Percentiles rank a stretch among this genome's conserved stretches.
These are phyloP conservation scores for Oscheius sp. DNA, from an alignment of 2,888 invertebrate species.

Conservation along the genomic window DNA sequence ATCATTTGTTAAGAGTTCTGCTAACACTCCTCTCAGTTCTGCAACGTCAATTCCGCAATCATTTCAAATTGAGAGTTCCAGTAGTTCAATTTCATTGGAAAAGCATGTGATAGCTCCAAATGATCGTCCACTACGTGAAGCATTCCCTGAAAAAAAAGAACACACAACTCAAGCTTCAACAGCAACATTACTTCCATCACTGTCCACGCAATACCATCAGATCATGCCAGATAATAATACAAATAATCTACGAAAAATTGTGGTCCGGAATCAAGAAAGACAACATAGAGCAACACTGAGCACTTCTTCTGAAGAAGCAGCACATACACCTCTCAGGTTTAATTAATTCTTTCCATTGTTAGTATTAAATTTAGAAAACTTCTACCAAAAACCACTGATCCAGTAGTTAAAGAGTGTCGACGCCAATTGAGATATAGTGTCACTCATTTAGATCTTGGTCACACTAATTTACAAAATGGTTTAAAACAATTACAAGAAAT, in stretches of 20 bases:
- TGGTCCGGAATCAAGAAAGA: neutral
- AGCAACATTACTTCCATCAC: neutral
- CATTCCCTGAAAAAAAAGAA: neutral
- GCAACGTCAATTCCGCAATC: neutral
- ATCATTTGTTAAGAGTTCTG: too few relatives aligned
- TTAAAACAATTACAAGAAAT: neutral
- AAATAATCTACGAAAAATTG: neutral
- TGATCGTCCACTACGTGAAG: slow-evolving; percentile 1
- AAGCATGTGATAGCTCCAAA: neutral
- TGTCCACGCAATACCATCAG: slow-evolving; percentile 12
- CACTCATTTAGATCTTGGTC: slow-evolving; percentile 9
- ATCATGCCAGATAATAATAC: too few relatives aligned
- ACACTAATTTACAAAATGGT: neutral
- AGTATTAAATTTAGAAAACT: neutral
- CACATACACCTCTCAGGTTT: slow-evolving; percentile 10
- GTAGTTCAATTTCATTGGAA: neutral
- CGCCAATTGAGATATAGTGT: slow-evolving; percentile 8
- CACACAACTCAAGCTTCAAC: neutral
- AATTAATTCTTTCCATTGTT: neutral
- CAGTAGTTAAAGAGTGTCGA: neutral
- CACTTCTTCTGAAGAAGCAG: neutral
- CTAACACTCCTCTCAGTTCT: too few relatives aligned
- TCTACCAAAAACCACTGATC: slow-evolving; percentile 5
- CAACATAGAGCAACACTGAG: neutral
- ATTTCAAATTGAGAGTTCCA: too few relatives aligned